phyloP scores from a whole-genome alignment of 2,113 vertebrate species.

The Heterotilapia buettikoferi region DNA sequence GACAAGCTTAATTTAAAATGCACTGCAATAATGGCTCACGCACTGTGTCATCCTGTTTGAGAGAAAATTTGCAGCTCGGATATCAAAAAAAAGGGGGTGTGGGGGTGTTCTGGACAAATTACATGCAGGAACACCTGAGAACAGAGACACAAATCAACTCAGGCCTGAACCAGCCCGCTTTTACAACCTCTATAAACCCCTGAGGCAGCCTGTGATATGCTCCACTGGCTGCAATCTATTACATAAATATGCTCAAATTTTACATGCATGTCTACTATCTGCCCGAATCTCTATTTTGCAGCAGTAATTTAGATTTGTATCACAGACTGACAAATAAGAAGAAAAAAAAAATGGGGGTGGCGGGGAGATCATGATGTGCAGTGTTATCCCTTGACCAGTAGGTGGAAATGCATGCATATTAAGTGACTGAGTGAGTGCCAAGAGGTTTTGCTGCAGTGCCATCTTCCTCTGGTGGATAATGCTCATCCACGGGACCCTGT shows the following conservation, averaged over 20 bases:
- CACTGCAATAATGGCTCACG: not conserved
- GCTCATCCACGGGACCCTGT: not conserved
- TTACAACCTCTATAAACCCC: slow-evolving; percentile 52
- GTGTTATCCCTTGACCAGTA: slow-evolving; percentile 52
- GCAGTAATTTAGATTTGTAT: slow-evolving; percentile 50
- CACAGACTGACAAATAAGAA: not conserved
- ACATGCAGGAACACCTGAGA: slow-evolving; percentile 23
- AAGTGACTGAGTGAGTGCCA: slow-evolving; percentile 53
- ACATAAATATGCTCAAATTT: slow-evolving; percentile 42
- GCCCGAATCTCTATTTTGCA: slow-evolving; percentile 38
- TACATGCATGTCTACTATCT: slow-evolving; percentile 37
- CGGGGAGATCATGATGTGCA: slow-evolving; percentile 21
- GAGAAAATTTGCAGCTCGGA: slow-evolving; percentile 22
- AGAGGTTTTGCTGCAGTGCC: slow-evolving; percentile 41
- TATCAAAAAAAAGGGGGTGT: not conserved
- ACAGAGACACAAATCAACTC: slow-evolving; percentile 42
- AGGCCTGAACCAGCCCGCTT: slow-evolving; percentile 25
- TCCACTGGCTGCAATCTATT: slow-evolving; percentile 32
- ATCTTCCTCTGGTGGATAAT: not conserved
- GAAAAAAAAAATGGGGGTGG: not conserved
- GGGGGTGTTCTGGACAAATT: not conserved
- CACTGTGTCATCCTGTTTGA: not conserved
- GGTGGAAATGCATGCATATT: slow-evolving; percentile 67
- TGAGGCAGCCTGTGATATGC: slow-evolving; percentile 35
- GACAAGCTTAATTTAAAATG: slow-evolving; percentile 9